Conservation (phyloP, 2,888 invertebrate species). For the Eupithecia abbreviata region DNA sequence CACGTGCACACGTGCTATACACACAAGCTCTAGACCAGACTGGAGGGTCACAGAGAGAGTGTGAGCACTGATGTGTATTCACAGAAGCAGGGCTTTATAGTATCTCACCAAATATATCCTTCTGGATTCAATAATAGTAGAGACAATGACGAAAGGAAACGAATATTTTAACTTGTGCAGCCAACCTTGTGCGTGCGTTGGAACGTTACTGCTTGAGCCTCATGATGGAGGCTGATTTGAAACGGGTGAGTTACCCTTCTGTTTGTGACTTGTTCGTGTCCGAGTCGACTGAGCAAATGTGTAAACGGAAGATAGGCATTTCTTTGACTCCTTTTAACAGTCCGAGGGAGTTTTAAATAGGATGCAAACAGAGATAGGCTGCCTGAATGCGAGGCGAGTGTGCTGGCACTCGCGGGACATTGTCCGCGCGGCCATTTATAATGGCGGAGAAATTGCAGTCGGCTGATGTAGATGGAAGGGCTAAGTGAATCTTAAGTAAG, state of each 20-base stretch:
- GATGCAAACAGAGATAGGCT: conserved; percentile 81
- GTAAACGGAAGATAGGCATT: conserved; percentile 79
- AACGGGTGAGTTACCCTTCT: background rate
- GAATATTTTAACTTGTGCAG: background rate
- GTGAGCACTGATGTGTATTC: background rate
- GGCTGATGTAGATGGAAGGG: conserved; percentile 1
- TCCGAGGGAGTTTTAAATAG: conserved; percentile 77
- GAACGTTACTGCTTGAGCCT: background rate
- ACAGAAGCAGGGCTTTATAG: conserved; percentile 17
- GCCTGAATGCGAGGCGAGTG: conserved; percentile 72
- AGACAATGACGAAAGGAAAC: background rate
- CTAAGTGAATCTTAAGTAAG: conserved; percentile 4
- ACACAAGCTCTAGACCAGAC: conserved; percentile 17
- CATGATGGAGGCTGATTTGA: background rate
- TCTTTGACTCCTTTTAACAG: conserved; percentile 79
- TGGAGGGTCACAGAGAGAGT: conserved; percentile 13
- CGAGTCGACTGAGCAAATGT: conserved; percentile 73
- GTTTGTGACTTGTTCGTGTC: conserved; percentile 12
- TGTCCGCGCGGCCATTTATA: conserved; percentile 16
- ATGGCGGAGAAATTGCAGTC: conserved; percentile 22
- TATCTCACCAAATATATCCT: too few relatives aligned
- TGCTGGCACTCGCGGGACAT: conserved; percentile 36
- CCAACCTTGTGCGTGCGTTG: background rate
- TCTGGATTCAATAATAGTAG: background rate
- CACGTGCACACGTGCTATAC: conserved; percentile 26